Evolutionary conservation across 2,113 vertebrate genomes (phyloP).

Genomic region (Notarius quadriscutis): DNA sequence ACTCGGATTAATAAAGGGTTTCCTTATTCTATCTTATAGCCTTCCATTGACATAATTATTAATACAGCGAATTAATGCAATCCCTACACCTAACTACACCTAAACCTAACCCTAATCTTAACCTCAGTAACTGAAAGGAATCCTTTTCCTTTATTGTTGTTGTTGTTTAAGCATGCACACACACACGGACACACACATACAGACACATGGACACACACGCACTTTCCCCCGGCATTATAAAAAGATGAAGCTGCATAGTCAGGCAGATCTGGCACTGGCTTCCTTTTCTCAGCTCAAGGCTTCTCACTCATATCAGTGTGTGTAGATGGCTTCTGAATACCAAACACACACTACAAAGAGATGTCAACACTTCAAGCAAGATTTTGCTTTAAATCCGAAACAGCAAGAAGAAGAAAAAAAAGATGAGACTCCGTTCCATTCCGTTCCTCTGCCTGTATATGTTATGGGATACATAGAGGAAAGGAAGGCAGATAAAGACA

Average conservation of each 20-base stretch:
- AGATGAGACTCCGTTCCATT: conserved; percentile 23
- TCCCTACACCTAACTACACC: not conserved
- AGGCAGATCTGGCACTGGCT: conserved; percentile 46
- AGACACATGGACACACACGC: not conserved
- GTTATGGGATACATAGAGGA: not conserved
- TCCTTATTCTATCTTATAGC: not conserved
- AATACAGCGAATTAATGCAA: not conserved
- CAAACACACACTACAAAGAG: conserved; percentile 57
- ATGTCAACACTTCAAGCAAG: conserved; percentile 60
- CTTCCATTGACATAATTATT: not conserved
- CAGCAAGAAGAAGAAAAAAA: conserved; percentile 41
- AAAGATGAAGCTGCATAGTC: conserved; percentile 49
- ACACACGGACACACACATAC: not conserved
- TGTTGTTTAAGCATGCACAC: too few species aligned
- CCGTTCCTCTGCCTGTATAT: not conserved
- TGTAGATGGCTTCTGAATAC: conserved; percentile 54
- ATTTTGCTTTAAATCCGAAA: conserved; percentile 54
- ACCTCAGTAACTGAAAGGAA: not conserved
- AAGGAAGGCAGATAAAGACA: not conserved
- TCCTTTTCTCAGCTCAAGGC: conserved; percentile 42
- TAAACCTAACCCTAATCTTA: not conserved
- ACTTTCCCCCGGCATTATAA: conserved; percentile 26
- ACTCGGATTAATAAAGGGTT: not conserved
- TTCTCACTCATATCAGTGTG: conserved; percentile 45
- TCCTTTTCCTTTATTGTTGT: not conserved